These are phyloP conservation scores for Doris montereyensis DNA, from an alignment of 2,888 invertebrate genomes.

Conservation along the genomic window DNA sequence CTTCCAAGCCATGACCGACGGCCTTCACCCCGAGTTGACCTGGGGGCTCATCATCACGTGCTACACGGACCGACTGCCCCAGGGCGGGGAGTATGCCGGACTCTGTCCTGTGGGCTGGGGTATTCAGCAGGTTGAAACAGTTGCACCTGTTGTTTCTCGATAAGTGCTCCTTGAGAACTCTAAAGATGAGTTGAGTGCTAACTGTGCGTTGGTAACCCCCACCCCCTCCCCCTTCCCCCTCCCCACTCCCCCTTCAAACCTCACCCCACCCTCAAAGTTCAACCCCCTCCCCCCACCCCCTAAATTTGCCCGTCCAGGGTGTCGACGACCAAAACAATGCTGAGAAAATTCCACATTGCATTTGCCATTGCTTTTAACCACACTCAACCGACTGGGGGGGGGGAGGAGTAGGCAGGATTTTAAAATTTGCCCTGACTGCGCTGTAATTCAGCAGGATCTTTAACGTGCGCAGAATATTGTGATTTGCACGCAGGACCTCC, in stretches of 20 bases:
- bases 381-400: no score
- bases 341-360: no score
- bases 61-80: background rate
- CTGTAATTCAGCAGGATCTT: no score
- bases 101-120: slow-evolving; percentile 22
- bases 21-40: background rate
- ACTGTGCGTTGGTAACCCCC: background rate
- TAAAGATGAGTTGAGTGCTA: slow-evolving; percentile 13
- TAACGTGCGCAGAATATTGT: no score
- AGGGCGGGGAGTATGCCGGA: background rate
- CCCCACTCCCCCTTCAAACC: background rate
- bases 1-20: slow-evolving; percentile 2
- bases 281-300: no score
- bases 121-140: background rate
- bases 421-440: no score
- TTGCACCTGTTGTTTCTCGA: slow-evolving; percentile 17
- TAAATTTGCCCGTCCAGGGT: no score
- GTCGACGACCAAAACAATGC: no score
- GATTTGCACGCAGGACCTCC: no score
- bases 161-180: slow-evolving; percentile 15
- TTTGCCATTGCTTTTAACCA: no score
- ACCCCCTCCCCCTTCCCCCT: background rate
- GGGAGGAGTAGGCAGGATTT: no score
- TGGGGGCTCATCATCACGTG: slow-evolving; percentile 28
- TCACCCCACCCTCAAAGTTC: no score